Percentiles rank a stretch among this genome's conserved stretches.
phyloP scores from a whole-genome alignment of 2,113 vertebrate species.

The Protomyctophum bolini region DNA sequence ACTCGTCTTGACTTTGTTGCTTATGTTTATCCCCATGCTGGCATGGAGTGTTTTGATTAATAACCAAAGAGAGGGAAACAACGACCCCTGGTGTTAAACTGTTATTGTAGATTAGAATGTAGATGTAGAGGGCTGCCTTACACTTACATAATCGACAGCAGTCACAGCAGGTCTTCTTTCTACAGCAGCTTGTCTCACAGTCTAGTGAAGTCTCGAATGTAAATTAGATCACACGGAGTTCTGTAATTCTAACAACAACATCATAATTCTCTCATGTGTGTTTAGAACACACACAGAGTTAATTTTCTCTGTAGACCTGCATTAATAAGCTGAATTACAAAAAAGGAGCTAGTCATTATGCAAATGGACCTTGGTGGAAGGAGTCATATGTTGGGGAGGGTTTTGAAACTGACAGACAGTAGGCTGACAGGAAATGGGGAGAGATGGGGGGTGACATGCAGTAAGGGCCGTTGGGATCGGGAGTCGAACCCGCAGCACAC shows the following conservation, averaged over 20 bases:
- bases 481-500: no score
- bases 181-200: conserved; percentile 32
- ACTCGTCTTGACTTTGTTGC: conserved; percentile 19
- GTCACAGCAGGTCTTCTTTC: background rate
- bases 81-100: conserved; percentile 47
- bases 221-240: conserved; percentile 30
- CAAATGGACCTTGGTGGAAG: conserved; percentile 16
- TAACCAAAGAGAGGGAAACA: conserved; percentile 39
- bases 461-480: no score
- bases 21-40: conserved; percentile 1
- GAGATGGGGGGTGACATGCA: no score
- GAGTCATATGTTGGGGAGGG: background rate
- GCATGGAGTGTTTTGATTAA: conserved; percentile 36
- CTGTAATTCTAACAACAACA: conserved; percentile 47
- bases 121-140: background rate
- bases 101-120: background rate
- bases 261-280: conserved; percentile 55
- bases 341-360: conserved; percentile 41
- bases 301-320: conserved; percentile 49
- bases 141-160: conserved; percentile 41
- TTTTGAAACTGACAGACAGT: conserved; percentile 7
- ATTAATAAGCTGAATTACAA: conserved; percentile 48
- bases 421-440: no score
- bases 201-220: conserved; percentile 24
- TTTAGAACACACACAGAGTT: conserved; percentile 42